A percentile compares a stretch with the other conserved stretches of the same genome.
These are phyloP conservation scores for Chydorus sphaericus DNA, from an alignment of 2,888 invertebrate species.

Conservation along the genomic window DNA sequence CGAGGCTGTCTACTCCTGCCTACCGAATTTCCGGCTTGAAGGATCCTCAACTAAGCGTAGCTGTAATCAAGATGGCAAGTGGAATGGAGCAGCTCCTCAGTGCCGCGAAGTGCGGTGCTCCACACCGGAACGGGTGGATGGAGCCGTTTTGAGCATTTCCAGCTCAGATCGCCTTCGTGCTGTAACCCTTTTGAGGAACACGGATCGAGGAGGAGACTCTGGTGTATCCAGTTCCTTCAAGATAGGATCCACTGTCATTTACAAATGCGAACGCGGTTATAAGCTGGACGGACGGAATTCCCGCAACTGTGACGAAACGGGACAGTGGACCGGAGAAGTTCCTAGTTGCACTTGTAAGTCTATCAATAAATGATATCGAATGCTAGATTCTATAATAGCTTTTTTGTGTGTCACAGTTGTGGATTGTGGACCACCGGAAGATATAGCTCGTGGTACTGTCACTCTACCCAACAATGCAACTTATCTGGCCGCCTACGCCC, in stretches of 20 bases:
- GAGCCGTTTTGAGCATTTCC: constrained; percentile 73
- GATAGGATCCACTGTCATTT: constrained; percentile 72
- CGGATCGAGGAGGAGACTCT: constrained; percentile 42
- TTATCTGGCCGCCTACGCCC: constrained; percentile 68
- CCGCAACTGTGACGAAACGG: constrained; percentile 71
- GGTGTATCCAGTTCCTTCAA: constrained; percentile 56
- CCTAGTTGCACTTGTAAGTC: constrained; percentile 69
- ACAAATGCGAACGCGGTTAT: constrained; percentile 77
- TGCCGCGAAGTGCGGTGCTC: constrained; percentile 85
- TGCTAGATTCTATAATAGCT: background rate
- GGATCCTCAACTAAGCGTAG: constrained; percentile 56
- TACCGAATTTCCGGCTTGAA: constrained; percentile 58
- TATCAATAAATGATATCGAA: too few species aligned
- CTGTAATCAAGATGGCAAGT: constrained; percentile 58
- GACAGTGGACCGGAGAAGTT: constrained; percentile 68
- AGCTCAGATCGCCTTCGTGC: constrained; percentile 83
- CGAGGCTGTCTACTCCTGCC: constrained; percentile 62
- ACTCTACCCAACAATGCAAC: constrained; percentile 73
- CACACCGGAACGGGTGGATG: constrained; percentile 65
- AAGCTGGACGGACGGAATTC: constrained; percentile 71
- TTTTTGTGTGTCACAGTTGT: constrained; percentile 42
- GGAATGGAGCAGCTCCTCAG: constrained; percentile 70
- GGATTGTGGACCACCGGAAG: constrained; percentile 64
- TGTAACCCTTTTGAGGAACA: constrained; percentile 59
- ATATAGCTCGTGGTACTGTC: constrained; percentile 55